Percentiles rank a stretch among this genome's conserved stretches.
These are phyloP conservation scores for Epinotia nisella DNA, from an alignment of 2,888 invertebrate species.

Conservation along the genomic window DNA sequence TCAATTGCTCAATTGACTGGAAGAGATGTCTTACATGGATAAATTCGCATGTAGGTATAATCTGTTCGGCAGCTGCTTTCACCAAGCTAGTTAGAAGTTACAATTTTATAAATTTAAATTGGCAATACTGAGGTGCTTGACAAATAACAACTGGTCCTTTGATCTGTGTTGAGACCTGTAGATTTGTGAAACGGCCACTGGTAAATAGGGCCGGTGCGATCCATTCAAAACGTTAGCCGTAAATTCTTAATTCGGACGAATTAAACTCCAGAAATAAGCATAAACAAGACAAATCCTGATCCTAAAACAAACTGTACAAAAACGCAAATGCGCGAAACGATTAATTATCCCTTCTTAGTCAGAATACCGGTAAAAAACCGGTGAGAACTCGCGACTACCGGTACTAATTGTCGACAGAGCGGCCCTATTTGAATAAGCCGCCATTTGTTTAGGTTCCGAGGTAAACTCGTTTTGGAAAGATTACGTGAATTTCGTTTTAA, in stretches of 20 bases:
- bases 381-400: conserved; percentile 55
- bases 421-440: conserved; percentile 39
- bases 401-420: conserved; percentile 46
- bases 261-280: conserved; percentile 4
- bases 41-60: no score
- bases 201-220: background rate
- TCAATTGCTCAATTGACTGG: no score
- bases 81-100: no score
- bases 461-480: conserved; percentile 51
- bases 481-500: conserved; percentile 49
- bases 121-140: no score
- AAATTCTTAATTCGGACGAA: background rate
- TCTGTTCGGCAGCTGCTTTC: no score
- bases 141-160: no score
- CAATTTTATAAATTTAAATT: no score
- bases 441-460: conserved; percentile 53
- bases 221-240: background rate
- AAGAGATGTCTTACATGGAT: no score
- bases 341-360: conserved; percentile 60
- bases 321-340: conserved; percentile 64
- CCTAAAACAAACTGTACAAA: conserved; percentile 46
- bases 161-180: no score
- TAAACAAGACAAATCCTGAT: conserved; percentile 23
- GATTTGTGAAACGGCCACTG: no score
- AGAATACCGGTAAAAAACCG: conserved; percentile 55